Conservation (phyloP, 2,113 vertebrate genomes). For the Ia io region DNA sequence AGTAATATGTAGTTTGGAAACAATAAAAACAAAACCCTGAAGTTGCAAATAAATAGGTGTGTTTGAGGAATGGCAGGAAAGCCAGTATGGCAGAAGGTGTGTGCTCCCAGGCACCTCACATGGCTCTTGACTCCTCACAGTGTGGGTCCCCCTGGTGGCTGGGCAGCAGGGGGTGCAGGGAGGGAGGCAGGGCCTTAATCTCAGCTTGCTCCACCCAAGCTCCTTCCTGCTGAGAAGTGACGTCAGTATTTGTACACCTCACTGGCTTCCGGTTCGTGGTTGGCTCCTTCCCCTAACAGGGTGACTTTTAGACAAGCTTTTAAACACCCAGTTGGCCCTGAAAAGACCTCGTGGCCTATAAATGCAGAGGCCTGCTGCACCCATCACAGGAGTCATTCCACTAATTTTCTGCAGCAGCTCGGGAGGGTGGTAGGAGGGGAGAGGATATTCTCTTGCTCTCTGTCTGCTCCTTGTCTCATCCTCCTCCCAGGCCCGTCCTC, state of each 20-base stretch:
- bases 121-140: neutral
- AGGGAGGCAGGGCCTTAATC: neutral
- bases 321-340: neutral
- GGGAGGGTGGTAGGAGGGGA: neutral
- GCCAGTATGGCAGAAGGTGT: neutral
- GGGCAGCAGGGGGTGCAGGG: neutral
- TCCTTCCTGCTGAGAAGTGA: conserved; percentile 67
- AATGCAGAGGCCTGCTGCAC: neutral
- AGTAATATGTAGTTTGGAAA: neutral
- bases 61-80: neutral
- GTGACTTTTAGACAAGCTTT: conserved; percentile 43
- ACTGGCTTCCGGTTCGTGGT: conserved; percentile 50
- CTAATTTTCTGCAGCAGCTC: neutral
- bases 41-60: neutral
- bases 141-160: neutral
- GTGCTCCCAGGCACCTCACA: neutral
- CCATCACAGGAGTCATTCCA: neutral
- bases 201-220: conserved; percentile 35
- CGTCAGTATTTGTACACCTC: conserved; percentile 45
- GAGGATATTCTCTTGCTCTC: neutral
- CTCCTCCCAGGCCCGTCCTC: neutral
- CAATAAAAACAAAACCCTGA: neutral
- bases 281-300: conserved; percentile 35
- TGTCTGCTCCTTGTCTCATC: neutral
- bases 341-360: neutral